These are phyloP conservation scores for Drosophila tsacasi DNA, from an alignment of 1,140 invertebrate genomes.

Conservation along the genomic window DNA sequence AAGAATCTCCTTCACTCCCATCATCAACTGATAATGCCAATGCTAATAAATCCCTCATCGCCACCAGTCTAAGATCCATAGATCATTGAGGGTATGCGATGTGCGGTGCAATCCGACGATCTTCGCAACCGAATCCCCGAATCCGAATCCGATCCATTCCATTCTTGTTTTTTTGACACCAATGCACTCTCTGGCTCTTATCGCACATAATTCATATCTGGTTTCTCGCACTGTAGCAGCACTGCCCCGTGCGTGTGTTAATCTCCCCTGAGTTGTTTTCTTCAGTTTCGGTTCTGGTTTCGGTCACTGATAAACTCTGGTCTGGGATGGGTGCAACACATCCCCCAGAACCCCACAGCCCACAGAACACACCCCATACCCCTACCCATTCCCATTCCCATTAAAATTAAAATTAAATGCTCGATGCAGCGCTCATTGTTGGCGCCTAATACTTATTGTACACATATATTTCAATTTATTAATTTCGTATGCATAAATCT, in stretches of 20 bases:
- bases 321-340: conserved; percentile 15
- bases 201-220: conserved; percentile 81
- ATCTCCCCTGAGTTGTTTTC: conserved; percentile 55
- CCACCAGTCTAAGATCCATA: neutral
- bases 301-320: conserved; percentile 58
- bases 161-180: conserved; percentile 74
- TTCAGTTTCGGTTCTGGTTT: conserved; percentile 17
- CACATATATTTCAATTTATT: conserved; percentile 81
- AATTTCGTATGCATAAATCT: conserved; percentile 83
- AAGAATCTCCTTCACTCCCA: neutral
- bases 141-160: conserved; percentile 21
- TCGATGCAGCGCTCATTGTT: conserved; percentile 63
- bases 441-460: conserved; percentile 68
- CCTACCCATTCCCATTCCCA: neutral
- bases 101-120: conserved; percentile 17
- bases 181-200: conserved; percentile 76
- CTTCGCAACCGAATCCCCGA: conserved; percentile 5
- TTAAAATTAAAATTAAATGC: conserved; percentile 70
- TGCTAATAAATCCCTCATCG: conserved; percentile 18
- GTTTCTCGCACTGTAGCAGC: conserved; percentile 64
- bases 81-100: conserved; percentile 28
- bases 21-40: neutral
- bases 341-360: neutral
- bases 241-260: conserved; percentile 55
- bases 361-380: neutral